Percentiles rank a stretch among this genome's conserved stretches.
Conservation (phyloP, 1,140 invertebrate species). For the Prorops nasuta region DNA sequence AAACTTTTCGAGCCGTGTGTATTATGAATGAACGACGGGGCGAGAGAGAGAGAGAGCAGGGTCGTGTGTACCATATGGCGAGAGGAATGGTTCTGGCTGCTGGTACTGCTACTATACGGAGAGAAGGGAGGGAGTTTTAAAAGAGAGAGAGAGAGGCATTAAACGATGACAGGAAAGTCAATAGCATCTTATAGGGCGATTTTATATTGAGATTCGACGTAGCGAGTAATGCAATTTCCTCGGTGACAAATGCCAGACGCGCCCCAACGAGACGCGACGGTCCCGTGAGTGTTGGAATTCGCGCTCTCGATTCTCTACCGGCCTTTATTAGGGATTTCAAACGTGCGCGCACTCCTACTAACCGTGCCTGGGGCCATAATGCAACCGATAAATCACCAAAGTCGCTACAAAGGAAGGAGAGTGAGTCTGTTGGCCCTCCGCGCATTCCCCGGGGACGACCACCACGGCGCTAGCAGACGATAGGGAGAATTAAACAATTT, state of each 20-base stretch:
- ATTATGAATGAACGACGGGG: slow-evolving; percentile 31
- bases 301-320: slow-evolving; percentile 1
- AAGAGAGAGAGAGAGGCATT: slow-evolving; percentile 9
- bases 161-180: slow-evolving; percentile 23
- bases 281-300: slow-evolving; percentile 7
- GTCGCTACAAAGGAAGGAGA: too few species aligned
- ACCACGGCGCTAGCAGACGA: too few species aligned
- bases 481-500: too few species aligned
- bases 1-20: too few species aligned
- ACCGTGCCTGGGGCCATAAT: too few species aligned
- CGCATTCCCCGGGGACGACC: too few species aligned
- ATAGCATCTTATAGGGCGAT: slow-evolving; percentile 27
- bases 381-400: too few species aligned
- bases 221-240: slow-evolving; percentile 29
- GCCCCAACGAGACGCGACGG: slow-evolving; percentile 7
- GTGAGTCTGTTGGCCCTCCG: too few species aligned
- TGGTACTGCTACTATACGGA: not conserved
- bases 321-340: slow-evolving; percentile 25
- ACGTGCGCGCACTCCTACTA: not conserved
- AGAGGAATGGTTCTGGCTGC: slow-evolving; percentile 3
- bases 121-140: not conserved
- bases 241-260: slow-evolving; percentile 27
- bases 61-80: slow-evolving; percentile 27
- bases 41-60: too few species aligned
- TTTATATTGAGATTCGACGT: slow-evolving; percentile 32